Evolutionary conservation across 2,888 invertebrate species (phyloP).

Genomic region (Sphaerophoria rueppellii): DNA sequence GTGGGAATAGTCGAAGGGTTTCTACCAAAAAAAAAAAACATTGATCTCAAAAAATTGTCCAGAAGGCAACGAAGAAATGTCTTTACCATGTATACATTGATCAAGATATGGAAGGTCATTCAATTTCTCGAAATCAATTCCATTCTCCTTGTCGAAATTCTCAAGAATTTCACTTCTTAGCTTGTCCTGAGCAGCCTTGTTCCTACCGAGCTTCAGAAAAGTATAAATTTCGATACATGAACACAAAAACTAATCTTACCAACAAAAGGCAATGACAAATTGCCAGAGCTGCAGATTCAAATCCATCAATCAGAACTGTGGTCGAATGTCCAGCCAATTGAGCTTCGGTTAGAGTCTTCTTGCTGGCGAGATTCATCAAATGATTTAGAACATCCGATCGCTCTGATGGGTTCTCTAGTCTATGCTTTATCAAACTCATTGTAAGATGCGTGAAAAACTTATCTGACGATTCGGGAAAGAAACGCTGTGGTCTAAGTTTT

Average conservation of each 20-base stretch:
- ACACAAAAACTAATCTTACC: constrained; percentile 68
- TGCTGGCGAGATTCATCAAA: constrained; percentile 75
- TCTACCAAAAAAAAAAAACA: constrained; percentile 68
- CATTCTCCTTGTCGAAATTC: constrained; percentile 47
- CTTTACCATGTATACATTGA: constrained; percentile 76
- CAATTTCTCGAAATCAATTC: constrained; percentile 75
- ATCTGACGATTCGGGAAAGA: constrained; percentile 63
- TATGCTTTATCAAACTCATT: constrained; percentile 68
- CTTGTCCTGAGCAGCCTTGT: constrained; percentile 75
- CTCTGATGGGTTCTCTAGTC: constrained; percentile 58
- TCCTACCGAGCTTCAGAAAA: constrained; percentile 74
- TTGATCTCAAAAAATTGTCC: not conserved
- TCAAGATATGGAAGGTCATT: constrained; percentile 77
- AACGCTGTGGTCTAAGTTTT: constrained; percentile 70
- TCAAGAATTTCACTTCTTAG: constrained; percentile 75
- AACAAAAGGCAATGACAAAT: constrained; percentile 76
- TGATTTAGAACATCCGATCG: constrained; percentile 76
- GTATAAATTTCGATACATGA: not conserved
- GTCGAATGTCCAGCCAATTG: constrained; percentile 77
- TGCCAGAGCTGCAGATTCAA: constrained; percentile 76
- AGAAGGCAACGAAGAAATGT: not conserved
- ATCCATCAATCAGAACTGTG: constrained; percentile 78
- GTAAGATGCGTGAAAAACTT: constrained; percentile 70
- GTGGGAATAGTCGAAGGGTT: constrained; percentile 76
- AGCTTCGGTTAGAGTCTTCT: constrained; percentile 74